A percentile compares a stretch with the other conserved stretches of the same genome.
phyloP scores from a whole-genome alignment of 2,113 vertebrate species.

The Leptosomus discolor region DNA sequence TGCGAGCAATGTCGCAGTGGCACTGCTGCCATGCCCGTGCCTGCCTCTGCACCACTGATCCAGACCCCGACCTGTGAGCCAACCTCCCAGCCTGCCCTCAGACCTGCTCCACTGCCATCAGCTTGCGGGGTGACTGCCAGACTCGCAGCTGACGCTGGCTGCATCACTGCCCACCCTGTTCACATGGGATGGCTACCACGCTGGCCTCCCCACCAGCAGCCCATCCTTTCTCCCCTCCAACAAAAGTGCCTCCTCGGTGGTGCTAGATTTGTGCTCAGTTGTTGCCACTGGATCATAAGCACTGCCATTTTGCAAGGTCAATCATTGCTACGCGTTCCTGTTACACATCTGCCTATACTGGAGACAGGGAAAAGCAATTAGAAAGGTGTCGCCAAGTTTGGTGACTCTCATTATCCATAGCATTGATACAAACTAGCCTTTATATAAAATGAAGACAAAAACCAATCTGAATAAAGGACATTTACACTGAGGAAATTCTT shows the following conservation, averaged over 20 bases:
- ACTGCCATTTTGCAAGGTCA: background rate
- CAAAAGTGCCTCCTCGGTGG: background rate
- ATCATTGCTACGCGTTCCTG: background rate
- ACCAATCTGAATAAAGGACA: background rate
- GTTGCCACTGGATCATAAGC: background rate
- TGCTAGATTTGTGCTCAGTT: background rate
- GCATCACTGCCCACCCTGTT: background rate
- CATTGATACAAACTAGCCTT: rapidly evolving
- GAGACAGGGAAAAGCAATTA: background rate
- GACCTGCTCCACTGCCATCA: background rate
- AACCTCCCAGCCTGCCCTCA: background rate
- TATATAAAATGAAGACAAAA: background rate
- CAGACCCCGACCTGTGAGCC: rapidly evolving
- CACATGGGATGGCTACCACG: background rate
- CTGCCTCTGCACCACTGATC: background rate
- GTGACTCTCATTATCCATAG: background rate
- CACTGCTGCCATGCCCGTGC: background rate
- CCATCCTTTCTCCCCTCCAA: too few relatives aligned
- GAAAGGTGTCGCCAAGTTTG: background rate
- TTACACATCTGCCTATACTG: background rate
- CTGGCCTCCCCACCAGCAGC: background rate
- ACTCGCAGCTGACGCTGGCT: background rate
- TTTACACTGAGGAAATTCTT: background rate
- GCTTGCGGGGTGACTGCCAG: background rate
- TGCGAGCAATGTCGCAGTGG: background rate